Percentiles rank a stretch among this genome's conserved stretches.
Evolutionary conservation across 2,113 vertebrate genomes (phyloP).

Genomic region (Alosa alosa): DNA sequence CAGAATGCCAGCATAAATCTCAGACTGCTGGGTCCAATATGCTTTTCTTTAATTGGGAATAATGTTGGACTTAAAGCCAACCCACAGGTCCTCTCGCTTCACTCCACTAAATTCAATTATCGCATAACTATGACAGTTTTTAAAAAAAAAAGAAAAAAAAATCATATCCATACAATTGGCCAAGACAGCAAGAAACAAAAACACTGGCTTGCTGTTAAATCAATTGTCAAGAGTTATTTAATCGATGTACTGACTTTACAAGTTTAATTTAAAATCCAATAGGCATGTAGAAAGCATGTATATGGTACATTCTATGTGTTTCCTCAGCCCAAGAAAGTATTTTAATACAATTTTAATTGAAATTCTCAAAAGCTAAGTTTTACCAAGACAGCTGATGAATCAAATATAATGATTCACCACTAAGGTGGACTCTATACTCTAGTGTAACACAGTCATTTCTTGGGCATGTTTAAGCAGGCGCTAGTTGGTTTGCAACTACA

Average conservation of each 20-base stretch:
- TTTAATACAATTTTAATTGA: background rate
- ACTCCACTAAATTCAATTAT: background rate
- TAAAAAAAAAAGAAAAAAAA: background rate
- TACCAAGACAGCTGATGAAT: background rate
- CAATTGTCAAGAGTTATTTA: background rate
- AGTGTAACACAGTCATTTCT: background rate
- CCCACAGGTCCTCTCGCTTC: background rate
- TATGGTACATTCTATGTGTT: background rate
- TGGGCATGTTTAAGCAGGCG: background rate
- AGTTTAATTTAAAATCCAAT: background rate
- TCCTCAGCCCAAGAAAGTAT: background rate
- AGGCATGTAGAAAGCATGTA: background rate
- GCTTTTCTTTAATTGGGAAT: background rate
- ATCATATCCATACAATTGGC: background rate
- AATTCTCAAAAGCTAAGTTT: background rate
- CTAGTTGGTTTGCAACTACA: no score
- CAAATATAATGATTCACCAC: background rate
- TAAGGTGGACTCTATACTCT: background rate
- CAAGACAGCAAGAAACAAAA: background rate
- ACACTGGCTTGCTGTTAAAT: background rate
- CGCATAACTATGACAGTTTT: background rate
- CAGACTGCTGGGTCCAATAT: background rate
- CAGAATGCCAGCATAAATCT: constrained; percentile 8
- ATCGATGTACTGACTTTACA: background rate
- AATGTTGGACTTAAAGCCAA: background rate